Evolutionary conservation across 2,113 vertebrate genomes (phyloP).

Genomic region (Trachemys scripta): DNA sequence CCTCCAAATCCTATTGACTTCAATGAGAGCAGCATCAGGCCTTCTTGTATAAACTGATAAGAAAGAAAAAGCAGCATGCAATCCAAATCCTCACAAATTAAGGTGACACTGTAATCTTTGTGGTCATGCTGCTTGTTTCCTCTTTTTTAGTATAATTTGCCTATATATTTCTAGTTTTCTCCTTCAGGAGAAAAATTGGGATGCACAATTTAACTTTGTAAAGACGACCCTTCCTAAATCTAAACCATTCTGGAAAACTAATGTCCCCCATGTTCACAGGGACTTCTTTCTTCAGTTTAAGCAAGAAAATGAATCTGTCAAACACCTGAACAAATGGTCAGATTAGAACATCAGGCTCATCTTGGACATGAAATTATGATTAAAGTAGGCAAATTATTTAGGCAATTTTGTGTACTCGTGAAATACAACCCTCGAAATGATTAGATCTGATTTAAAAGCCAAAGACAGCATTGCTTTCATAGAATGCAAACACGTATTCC

Average conservation of each 20-base stretch:
- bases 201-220: background rate
- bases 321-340: background rate
- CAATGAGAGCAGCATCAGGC: background rate
- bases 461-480: background rate
- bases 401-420: background rate
- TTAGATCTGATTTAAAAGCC: background rate
- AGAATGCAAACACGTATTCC: background rate
- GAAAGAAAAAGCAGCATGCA: background rate
- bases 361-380: background rate
- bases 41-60: background rate
- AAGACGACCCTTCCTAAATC: background rate
- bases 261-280: background rate
- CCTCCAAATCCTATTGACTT: background rate
- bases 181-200: background rate
- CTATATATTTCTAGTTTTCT: background rate
- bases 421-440: background rate
- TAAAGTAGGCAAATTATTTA: background rate
- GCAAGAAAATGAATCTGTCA: background rate
- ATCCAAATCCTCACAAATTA: background rate
- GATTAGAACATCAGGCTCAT: background rate
- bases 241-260: background rate
- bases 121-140: background rate
- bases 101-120: background rate
- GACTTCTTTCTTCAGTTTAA: background rate
- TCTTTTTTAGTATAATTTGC: background rate